A percentile compares a stretch with the other conserved stretches of the same genome.
phyloP scores from a whole-genome alignment of 2,888 invertebrate genomes.

The Liopterus haemorrhoidalis region DNA sequence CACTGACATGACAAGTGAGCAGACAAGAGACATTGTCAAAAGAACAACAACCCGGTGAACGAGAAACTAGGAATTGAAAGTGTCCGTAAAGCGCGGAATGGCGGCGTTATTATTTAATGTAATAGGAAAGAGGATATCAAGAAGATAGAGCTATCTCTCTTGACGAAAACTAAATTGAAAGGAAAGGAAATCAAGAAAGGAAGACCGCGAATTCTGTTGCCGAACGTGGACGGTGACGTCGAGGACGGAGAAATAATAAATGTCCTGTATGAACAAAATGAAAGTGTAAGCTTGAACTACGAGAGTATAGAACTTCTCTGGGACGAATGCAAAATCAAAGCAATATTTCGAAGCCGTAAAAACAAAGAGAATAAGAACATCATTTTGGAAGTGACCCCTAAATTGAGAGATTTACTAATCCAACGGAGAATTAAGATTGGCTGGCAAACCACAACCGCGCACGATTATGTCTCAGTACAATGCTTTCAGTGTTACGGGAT shows the following conservation, averaged over 20 bases:
- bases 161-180: background rate
- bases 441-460: background rate
- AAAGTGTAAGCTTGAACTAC: background rate
- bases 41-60: background rate
- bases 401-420: conserved; percentile 4
- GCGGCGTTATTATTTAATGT: conserved; percentile 2
- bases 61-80: conserved; percentile 1
- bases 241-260: background rate
- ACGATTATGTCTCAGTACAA: background rate
- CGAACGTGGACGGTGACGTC: background rate
- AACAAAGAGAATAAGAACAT: background rate
- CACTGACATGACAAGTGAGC: background rate
- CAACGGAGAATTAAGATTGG: conserved; percentile 1
- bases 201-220: conserved; percentile 1
- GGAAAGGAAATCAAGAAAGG: conserved; percentile 3
- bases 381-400: conserved; percentile 6
- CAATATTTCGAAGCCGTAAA: background rate
- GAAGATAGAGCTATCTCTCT: background rate
- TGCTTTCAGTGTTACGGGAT: background rate
- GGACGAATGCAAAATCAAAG: background rate
- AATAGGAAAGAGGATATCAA: background rate
- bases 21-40: conserved; percentile 1
- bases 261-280: background rate
- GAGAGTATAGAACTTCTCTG: background rate
- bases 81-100: conserved; percentile 1